phyloP scores from a whole-genome alignment of 2,888 invertebrate genomes.

The Geophilus truncorum region DNA sequence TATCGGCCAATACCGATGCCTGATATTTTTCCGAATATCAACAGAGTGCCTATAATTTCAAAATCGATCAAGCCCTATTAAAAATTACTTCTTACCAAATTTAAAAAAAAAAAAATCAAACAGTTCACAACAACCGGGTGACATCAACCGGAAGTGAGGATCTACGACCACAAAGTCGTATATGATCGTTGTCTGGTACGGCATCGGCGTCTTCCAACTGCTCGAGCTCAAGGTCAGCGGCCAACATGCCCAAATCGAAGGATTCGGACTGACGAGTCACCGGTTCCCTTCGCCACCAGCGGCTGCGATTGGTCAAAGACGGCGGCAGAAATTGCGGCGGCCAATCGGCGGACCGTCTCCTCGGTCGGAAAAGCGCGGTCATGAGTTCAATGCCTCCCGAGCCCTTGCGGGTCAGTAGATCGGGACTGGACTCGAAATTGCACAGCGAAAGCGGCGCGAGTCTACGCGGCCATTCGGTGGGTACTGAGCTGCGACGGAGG shows the following conservation, averaged over 20 bases:
- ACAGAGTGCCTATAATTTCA: no score
- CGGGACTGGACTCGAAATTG: background rate
- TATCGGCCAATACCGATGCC: no score
- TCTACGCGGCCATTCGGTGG: background rate
- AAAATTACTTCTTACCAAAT: no score
- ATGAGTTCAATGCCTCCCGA: constrained; percentile 11
- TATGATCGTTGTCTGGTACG: background rate
- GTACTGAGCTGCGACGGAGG: constrained; percentile 14
- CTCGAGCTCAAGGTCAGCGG: background rate
- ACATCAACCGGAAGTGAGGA: constrained; percentile 3
- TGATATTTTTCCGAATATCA: no score
- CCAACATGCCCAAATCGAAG: constrained; percentile 12
- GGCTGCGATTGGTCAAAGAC: background rate
- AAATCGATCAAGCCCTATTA: no score
- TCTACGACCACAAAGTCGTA: constrained; percentile 7
- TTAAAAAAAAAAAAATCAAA: background rate
- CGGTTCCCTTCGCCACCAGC: background rate
- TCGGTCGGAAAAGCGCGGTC: background rate
- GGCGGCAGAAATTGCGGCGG: background rate
- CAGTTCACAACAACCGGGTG: background rate
- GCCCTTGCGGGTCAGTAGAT: background rate
- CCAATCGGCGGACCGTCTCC: background rate
- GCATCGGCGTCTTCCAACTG: background rate
- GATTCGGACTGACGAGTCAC: background rate
- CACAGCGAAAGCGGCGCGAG: background rate